Evolutionary conservation across 2,888 invertebrate species (phyloP), one percentile per base, ranked within the genome.

Genomic region (Drosophila vallismaia): DNA sequence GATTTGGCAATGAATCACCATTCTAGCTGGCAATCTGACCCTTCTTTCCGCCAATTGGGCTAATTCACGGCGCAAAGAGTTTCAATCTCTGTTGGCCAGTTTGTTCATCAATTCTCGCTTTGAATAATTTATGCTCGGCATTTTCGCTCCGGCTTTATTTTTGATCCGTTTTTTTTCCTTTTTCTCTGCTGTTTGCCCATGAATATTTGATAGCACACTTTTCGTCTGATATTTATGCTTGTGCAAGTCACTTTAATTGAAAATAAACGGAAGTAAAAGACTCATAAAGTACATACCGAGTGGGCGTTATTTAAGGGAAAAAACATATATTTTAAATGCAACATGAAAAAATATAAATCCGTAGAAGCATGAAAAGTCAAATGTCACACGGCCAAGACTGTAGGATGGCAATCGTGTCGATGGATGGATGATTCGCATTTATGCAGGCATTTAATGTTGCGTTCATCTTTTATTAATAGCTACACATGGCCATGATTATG

Each of bases 391-490:
- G 55, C 40, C 28, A 54, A 33, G 42, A 28, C n/a, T 38, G 45
- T 31, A 36, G 36, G 36, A 36, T 54, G 38, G 42, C 36, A 59
- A 42, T 42, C 51, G 38, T 42, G 31, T n/a, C 63, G 29, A 63
- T 51, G 63, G 64, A 63, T 63, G 63, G 53, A 54, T 46, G 54
- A 55, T 48, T 44, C 60, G 26, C 44, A 45, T 45, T 55, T 62
- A 68, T 74, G 59, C 62, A 56, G 59, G 64, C 72, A 54, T 77
- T 80, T 62, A 80, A 80, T 77, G 49, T 60, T 52, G 24, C 55
- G 45, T 63, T 72, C 64, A 72, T 71, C 54, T 66, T 50, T 76
- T 72, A 79, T 79, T 79, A 71, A 76, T 71, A 67, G 50, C 58
- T 31, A 36, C 40, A 64, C 59, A 57, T 55, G 71, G 48, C 48